Percentiles rank a stretch among this genome's conserved stretches.
These are phyloP conservation scores for Lynx canadensis DNA, from an alignment of 2,113 vertebrate genomes.

Conservation along the genomic window DNA sequence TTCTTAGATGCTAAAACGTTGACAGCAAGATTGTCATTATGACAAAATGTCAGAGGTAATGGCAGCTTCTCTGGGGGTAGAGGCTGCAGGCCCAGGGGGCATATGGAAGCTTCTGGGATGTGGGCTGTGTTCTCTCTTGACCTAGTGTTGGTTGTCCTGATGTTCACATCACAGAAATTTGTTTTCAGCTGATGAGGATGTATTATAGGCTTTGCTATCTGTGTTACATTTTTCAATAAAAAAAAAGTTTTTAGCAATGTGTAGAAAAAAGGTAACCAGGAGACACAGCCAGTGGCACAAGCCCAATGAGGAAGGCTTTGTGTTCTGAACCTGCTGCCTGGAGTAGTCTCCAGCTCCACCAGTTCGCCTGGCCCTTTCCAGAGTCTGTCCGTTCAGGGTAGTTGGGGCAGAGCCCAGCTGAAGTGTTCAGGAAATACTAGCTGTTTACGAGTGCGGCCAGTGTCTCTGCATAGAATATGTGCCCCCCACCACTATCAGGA, in stretches of 20 bases:
- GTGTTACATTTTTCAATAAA: not conserved
- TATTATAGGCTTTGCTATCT: not conserved
- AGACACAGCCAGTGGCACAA: rapidly evolving
- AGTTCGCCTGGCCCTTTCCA: not conserved
- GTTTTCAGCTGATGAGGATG: not conserved
- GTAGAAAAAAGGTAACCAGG: not conserved
- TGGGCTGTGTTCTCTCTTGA: not conserved
- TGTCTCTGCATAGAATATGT: not conserved
- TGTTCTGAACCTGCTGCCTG: too few relatives aligned
- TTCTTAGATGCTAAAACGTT: not conserved
- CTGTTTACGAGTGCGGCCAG: not conserved
- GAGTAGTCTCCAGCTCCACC: not conserved
- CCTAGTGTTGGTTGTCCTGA: not conserved
- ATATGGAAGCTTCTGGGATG: not conserved
- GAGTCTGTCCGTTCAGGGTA: not conserved
- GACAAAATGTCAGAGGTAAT: not conserved
- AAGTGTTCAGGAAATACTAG: not conserved
- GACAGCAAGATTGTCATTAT: not conserved
- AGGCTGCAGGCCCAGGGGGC: not conserved
- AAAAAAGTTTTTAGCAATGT: not conserved
- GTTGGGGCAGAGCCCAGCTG: not conserved
- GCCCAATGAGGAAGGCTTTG: not conserved
- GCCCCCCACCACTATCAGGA: not conserved
- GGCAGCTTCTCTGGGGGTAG: not conserved
- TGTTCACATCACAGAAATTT: not conserved